phyloP scores from a whole-genome alignment of 2,888 invertebrate species.

The Morinoia aosen region DNA sequence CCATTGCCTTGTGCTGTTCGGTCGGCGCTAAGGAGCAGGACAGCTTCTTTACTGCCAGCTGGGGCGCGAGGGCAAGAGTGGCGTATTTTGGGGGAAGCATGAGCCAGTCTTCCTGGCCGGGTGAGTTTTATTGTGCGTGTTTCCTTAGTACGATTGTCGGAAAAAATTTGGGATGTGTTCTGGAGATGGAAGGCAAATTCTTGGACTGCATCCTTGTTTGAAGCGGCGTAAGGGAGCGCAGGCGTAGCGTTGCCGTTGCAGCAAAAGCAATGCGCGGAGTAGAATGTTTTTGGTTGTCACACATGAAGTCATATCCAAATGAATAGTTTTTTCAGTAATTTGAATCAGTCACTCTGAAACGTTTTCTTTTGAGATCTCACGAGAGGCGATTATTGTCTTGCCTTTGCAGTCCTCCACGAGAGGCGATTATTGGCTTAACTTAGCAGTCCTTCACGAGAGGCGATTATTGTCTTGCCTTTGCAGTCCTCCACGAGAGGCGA shows the following conservation, averaged over 20 bases:
- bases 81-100: neutral
- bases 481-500: too few species aligned
- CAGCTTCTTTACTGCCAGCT: neutral
- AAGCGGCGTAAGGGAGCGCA: neutral
- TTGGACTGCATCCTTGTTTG: neutral
- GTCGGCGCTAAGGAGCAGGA: neutral
- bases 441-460: too few species aligned
- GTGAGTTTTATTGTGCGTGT: constrained; percentile 37
- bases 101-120: constrained; percentile 24
- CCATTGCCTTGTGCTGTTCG: neutral
- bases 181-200: neutral
- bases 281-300: too few species aligned
- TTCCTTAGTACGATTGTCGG: constrained; percentile 36
- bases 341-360: too few species aligned
- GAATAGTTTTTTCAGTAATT: too few species aligned
- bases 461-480: too few species aligned
- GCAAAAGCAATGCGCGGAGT: neutral
- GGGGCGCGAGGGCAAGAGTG: neutral
- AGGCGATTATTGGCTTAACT: too few species aligned
- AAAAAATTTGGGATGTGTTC: neutral
- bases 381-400: too few species aligned
- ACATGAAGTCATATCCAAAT: too few species aligned
- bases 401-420: too few species aligned
- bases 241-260: neutral
- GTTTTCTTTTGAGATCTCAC: too few species aligned